phyloP scores from a whole-genome alignment of 2,113 vertebrate genomes.

The Apeltes quadracus region DNA sequence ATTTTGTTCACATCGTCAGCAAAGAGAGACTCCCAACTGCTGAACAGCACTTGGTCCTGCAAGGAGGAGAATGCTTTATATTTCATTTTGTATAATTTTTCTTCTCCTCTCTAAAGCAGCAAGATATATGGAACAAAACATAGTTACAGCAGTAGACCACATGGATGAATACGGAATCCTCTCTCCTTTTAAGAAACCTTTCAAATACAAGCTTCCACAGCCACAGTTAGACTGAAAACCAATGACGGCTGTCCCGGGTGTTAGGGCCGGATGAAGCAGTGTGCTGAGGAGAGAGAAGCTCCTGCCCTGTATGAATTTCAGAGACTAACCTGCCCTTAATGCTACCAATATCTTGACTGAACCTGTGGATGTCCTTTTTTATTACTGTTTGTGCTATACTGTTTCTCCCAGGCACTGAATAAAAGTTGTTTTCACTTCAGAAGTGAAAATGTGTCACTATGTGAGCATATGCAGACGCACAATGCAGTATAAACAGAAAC shows the following conservation, averaged over 20 bases:
- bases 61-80: not conserved
- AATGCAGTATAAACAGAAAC: not conserved
- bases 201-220: not conserved
- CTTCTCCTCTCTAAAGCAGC: not conserved
- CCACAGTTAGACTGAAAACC: not conserved
- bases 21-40: constrained; percentile 92
- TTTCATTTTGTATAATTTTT: not conserved
- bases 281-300: constrained; percentile 33
- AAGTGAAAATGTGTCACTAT: not conserved
- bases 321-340: constrained; percentile 49
- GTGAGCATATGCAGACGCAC: not conserved
- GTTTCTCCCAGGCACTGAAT: constrained; percentile 83
- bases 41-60: constrained; percentile 90
- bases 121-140: not conserved
- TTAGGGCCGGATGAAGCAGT: constrained; percentile 14
- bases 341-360: constrained; percentile 60
- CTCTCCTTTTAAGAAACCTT: not conserved
- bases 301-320: constrained; percentile 50
- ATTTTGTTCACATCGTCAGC: constrained; percentile 79
- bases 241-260: too few species aligned
- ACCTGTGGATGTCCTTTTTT: constrained; percentile 66
- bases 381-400: constrained; percentile 73
- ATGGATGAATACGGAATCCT: not conserved
- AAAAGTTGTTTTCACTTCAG: constrained; percentile 71
- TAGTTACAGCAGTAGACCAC: not conserved